These are phyloP conservation scores for Trogon surrucura DNA, from an alignment of 2,113 vertebrate genomes.

Conservation along the genomic window DNA sequence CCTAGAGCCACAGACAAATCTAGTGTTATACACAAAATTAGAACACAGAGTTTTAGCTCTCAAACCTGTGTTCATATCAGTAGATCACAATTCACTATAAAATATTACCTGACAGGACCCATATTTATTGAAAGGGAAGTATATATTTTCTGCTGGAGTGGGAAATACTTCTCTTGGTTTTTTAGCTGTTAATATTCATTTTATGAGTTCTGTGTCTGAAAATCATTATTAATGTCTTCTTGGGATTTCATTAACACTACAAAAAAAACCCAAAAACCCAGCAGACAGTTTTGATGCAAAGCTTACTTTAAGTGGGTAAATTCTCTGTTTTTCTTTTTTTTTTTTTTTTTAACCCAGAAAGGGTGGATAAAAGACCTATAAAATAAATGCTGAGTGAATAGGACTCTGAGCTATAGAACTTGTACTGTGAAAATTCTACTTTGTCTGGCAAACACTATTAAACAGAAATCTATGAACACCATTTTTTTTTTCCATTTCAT, in stretches of 20 bases:
- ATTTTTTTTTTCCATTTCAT: conserved; percentile 68
- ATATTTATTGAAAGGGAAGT: conserved; percentile 30
- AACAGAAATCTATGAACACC: conserved; percentile 73
- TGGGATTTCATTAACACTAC: conserved; percentile 69
- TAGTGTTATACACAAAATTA: not conserved
- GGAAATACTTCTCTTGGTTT: conserved; percentile 46
- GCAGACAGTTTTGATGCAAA: conserved; percentile 71
- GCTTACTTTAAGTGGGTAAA: conserved; percentile 70
- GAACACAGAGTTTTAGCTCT: not conserved
- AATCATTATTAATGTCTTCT: conserved; percentile 64
- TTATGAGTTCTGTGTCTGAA: conserved; percentile 49
- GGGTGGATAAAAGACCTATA: conserved; percentile 67
- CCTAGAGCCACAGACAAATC: not conserved
- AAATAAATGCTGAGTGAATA: conserved; percentile 79
- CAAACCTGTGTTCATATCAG: not conserved
- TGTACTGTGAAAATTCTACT: conserved; percentile 76
- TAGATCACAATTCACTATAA: not conserved
- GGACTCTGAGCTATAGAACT: conserved; percentile 73
- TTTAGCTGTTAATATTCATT: conserved; percentile 55
- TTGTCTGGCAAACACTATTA: conserved; percentile 78
- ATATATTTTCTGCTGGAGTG: conserved; percentile 37
- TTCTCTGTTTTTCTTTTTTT: conserved; percentile 23
- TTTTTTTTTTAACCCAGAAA: conserved; percentile 51
- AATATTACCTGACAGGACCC: not conserved
- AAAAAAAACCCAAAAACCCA: conserved; percentile 37